Evolutionary conservation across 2,797 vertebrate genomes (phyloP).

Genomic region (Pelochelys cantorii): DNA sequence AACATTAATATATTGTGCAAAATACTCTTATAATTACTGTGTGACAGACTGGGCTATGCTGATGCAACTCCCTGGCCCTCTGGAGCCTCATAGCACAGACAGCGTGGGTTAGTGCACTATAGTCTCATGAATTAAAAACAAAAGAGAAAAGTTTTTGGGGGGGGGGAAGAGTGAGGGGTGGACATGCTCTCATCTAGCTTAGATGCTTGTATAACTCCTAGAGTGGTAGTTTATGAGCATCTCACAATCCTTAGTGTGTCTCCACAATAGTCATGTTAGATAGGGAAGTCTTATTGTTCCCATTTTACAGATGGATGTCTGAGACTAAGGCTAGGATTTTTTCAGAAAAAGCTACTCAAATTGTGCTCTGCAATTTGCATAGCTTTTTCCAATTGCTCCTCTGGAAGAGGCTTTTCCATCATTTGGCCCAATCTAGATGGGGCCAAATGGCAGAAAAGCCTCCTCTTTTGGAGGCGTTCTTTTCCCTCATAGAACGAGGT

Average conservation of each 20-base stretch:
- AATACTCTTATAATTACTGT: background rate
- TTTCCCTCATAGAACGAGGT: no score
- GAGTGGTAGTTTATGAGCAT: background rate
- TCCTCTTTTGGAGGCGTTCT: no score
- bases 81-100: rapidly evolving
- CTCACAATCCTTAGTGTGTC: background rate
- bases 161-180: background rate
- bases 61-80: background rate
- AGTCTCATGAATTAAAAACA: background rate
- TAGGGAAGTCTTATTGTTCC: background rate
- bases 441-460: no score
- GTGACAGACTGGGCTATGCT: background rate
- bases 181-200: background rate
- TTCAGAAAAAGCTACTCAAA: no score
- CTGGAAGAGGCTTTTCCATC: no score
- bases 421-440: no score
- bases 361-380: no score
- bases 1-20: background rate
- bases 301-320: background rate
- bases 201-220: background rate
- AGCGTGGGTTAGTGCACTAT: background rate
- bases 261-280: background rate
- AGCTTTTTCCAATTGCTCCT: no score
- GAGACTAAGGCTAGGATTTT: background rate
- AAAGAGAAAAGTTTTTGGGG: background rate